phyloP scores from a whole-genome alignment of 2,113 vertebrate genomes.

The Bettongia penicillata region DNA sequence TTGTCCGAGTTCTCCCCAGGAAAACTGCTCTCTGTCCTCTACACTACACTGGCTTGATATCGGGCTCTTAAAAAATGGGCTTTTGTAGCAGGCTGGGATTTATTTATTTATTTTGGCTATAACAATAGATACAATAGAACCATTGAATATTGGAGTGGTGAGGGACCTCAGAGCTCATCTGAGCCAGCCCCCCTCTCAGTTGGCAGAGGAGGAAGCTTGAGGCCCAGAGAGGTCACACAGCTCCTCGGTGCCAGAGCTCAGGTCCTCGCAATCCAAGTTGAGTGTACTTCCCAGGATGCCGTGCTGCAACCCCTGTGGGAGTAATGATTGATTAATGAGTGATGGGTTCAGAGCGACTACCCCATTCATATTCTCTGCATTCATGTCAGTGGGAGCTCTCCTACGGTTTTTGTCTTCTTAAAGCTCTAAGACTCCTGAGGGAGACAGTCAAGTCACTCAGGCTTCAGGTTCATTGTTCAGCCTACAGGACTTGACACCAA shows the following conservation, averaged over 20 bases:
- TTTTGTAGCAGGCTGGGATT: neutral
- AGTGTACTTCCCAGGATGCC: neutral
- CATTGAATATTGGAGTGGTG: neutral
- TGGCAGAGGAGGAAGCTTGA: neutral
- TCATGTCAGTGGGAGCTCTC: neutral
- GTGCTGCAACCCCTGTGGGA: neutral
- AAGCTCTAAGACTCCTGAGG: neutral
- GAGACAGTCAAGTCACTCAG: neutral
- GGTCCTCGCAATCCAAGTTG: neutral
- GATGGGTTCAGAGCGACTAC: neutral
- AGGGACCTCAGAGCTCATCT: neutral
- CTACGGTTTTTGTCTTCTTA: neutral
- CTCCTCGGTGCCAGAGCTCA: neutral
- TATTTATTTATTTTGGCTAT: neutral
- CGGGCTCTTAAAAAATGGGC: neutral
- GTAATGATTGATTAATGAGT: slow-evolving; percentile 4
- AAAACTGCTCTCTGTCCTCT: neutral
- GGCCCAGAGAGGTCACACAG: neutral
- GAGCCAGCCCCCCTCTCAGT: neutral
- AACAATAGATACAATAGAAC: neutral
- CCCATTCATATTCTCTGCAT: neutral
- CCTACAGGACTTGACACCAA: neutral
- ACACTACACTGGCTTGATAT: neutral
- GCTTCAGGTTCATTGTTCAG: neutral
- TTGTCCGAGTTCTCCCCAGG: neutral